These are phyloP conservation scores for Megaceryle maxima DNA, from an alignment of 2,113 vertebrate genomes.

Conservation along the genomic window DNA sequence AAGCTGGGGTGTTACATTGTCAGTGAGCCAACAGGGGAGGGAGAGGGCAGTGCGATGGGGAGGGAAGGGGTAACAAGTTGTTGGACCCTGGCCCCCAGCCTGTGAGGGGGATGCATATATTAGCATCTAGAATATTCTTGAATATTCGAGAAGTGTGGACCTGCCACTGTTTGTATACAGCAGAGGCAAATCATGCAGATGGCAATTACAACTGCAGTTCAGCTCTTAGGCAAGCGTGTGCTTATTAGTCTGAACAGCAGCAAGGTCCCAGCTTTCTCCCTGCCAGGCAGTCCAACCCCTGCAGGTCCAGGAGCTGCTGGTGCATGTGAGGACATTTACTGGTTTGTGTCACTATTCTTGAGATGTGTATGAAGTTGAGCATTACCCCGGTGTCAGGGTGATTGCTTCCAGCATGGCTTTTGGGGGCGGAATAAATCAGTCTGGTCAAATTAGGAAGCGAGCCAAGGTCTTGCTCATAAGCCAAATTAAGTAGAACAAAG, in stretches of 20 bases:
- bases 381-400: not conserved
- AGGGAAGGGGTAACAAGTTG: not conserved
- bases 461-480: not conserved
- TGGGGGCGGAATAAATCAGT: not conserved
- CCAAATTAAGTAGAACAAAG: not conserved
- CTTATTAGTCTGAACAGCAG: not conserved
- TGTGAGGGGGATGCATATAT: not conserved
- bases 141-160: not conserved
- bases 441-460: not conserved
- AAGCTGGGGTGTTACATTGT: not conserved
- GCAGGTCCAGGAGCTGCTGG: not conserved
- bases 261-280: not conserved
- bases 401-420: not conserved
- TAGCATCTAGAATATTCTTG: not conserved
- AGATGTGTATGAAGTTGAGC: not conserved
- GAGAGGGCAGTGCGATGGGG: fast-evolving
- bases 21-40: not conserved
- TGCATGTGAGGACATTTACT: not conserved
- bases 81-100: not conserved
- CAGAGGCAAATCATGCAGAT: not conserved
- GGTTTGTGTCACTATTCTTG: not conserved
- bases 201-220: not conserved
- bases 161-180: not conserved
- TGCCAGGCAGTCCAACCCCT: not conserved
- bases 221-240: not conserved